phyloP scores from a whole-genome alignment of 2,797 vertebrate genomes.

The Thunnus albacares region DNA sequence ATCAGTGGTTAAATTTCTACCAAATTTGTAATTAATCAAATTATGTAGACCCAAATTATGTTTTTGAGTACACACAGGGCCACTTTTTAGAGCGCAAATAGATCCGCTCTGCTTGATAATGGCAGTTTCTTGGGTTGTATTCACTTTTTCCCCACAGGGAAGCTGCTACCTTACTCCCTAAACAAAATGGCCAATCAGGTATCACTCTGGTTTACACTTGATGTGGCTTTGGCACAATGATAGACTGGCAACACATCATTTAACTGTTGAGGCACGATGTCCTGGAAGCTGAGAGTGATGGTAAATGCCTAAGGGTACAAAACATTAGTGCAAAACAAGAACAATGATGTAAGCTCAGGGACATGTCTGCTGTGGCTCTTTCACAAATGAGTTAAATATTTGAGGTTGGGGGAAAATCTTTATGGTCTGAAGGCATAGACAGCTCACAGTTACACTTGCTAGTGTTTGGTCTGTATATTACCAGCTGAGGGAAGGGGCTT shows the following conservation, averaged over 20 bases:
- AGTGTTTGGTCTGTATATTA: not conserved
- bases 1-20: too few relatives aligned
- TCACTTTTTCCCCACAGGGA: conserved; percentile 14
- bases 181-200: conserved; percentile 9
- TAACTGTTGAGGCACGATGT: conserved; percentile 30
- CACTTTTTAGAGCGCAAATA: too few relatives aligned
- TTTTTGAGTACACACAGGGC: too few relatives aligned
- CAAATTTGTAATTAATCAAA: too few relatives aligned
- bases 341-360: conserved; percentile 11
- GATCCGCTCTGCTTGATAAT: not conserved
- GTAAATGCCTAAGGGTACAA: conserved; percentile 36
- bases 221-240: conserved; percentile 51
- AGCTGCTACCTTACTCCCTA: conserved; percentile 10
- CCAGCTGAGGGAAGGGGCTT: too few relatives aligned
- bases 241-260: conserved; percentile 3
- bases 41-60: too few relatives aligned
- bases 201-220: conserved; percentile 15
- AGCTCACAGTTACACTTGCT: not conserved
- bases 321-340: conserved; percentile 31
- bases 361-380: conserved; percentile 19
- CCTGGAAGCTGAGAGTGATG: conserved; percentile 15
- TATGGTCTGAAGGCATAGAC: not conserved
- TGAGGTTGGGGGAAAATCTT: conserved; percentile 2
- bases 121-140: not conserved
- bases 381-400: conserved; percentile 18